Percentiles rank a stretch among this genome's conserved stretches.
These are phyloP conservation scores for Apotomis betuletana DNA, from an alignment of 2,888 invertebrate species.

Conservation along the genomic window DNA sequence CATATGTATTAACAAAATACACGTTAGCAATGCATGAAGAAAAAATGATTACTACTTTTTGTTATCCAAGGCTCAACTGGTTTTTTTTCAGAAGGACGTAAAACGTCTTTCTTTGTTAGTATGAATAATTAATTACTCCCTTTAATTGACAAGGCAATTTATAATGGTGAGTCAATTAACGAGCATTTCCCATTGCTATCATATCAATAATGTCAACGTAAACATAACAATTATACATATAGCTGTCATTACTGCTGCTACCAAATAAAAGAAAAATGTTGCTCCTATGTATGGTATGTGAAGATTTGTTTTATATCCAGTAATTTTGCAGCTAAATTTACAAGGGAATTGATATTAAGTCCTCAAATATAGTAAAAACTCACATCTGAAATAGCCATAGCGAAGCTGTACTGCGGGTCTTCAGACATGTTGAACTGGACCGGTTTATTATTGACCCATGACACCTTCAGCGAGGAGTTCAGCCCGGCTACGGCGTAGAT, in stretches of 20 bases:
- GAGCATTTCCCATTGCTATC: neutral
- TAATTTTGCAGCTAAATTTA: too few relatives aligned
- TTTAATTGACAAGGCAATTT: neutral
- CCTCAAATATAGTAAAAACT: slow-evolving; percentile 40
- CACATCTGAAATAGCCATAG: slow-evolving; percentile 85
- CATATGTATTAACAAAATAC: too few relatives aligned
- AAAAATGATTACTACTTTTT: too few relatives aligned
- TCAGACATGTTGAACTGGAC: slow-evolving; percentile 70
- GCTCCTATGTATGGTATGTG: too few relatives aligned
- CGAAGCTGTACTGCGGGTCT: slow-evolving; percentile 82
- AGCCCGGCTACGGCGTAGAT: slow-evolving; percentile 79
- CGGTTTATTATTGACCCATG: slow-evolving; percentile 72
- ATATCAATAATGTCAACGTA: neutral
- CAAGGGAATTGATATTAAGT: too few relatives aligned
- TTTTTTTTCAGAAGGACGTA: too few relatives aligned
- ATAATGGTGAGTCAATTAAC: neutral
- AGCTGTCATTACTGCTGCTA: too few relatives aligned
- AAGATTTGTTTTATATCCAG: too few relatives aligned
- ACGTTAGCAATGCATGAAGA: too few relatives aligned
- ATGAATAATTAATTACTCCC: neutral
- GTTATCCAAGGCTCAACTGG: too few relatives aligned
- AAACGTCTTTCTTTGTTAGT: too few relatives aligned
- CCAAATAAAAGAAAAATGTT: too few relatives aligned
- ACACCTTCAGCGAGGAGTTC: slow-evolving; percentile 74
- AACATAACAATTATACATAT: neutral